phyloP scores from a whole-genome alignment of 2,888 invertebrate genomes.

The Drosophila kuntzei region DNA sequence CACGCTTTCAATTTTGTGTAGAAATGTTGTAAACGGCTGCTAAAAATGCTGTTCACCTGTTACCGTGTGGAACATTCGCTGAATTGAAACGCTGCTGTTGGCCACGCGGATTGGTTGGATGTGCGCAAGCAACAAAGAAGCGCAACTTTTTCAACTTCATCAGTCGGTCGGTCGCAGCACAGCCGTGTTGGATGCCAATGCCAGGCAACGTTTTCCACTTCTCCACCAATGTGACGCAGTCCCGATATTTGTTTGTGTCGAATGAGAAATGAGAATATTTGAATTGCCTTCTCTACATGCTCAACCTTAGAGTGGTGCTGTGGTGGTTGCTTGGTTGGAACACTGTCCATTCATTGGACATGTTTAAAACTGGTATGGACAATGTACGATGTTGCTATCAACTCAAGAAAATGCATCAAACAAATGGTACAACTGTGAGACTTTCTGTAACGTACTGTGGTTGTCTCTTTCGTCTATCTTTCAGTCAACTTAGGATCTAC shows the following conservation, averaged over 20 bases:
- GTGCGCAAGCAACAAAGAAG: slow-evolving; percentile 80
- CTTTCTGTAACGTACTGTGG: neutral
- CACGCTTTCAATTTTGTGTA: slow-evolving; percentile 66
- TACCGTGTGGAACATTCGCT: slow-evolving; percentile 85
- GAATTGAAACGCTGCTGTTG: slow-evolving; percentile 83
- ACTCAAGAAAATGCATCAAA: neutral
- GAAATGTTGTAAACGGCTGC: slow-evolving; percentile 72
- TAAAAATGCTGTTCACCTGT: slow-evolving; percentile 76
- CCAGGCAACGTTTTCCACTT: slow-evolving; percentile 9
- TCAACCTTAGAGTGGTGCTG: slow-evolving; percentile 4
- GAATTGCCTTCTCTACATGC: slow-evolving; percentile 28
- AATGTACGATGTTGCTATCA: slow-evolving; percentile 10
- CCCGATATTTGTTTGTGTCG: slow-evolving; percentile 43
- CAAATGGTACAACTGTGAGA: neutral
- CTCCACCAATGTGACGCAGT: slow-evolving; percentile 29
- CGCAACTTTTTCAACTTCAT: slow-evolving; percentile 78
- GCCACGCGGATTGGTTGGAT: slow-evolving; percentile 81
- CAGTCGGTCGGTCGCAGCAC: slow-evolving; percentile 2
- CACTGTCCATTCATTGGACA: slow-evolving; percentile 51
- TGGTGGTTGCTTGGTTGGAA: slow-evolving; percentile 33
- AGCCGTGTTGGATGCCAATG: slow-evolving; percentile 16
- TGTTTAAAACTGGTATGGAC: slow-evolving; percentile 8
- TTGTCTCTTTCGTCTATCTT: neutral
- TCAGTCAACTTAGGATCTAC: neutral
- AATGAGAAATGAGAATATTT: slow-evolving; percentile 55